A percentile compares a stretch with the other conserved stretches of the same genome.
Conservation (phyloP, 2,797 vertebrate species). For the Pampus argenteus region DNA sequence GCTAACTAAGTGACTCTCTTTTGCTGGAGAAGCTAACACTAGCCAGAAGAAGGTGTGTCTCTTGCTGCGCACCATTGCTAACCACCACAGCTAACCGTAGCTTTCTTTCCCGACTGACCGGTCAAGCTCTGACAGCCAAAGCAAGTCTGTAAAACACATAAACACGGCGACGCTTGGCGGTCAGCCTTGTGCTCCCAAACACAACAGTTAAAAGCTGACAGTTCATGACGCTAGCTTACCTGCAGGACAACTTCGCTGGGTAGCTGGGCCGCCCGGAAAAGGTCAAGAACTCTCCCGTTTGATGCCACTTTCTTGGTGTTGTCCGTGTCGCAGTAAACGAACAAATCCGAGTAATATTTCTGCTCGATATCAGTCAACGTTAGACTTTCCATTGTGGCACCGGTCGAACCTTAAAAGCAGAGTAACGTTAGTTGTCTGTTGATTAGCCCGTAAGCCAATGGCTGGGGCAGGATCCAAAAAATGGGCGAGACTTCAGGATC, state of each 20-base stretch:
- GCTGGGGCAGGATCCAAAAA: conserved; percentile 72
- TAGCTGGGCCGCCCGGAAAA: conserved; percentile 97
- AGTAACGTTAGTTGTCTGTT: conserved; percentile 64
- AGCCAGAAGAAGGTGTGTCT: conserved; percentile 82
- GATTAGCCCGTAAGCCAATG: conserved; percentile 70
- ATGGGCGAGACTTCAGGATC: conserved; percentile 79
- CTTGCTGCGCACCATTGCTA: conserved; percentile 71
- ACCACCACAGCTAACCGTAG: conserved; percentile 56
- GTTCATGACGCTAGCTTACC: conserved; percentile 82
- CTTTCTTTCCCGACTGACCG: conserved; percentile 47
- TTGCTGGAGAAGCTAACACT: conserved; percentile 62
- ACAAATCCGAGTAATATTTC: conserved; percentile 97
- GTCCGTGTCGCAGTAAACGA: conserved; percentile 97
- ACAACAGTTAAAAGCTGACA: conserved; percentile 8
- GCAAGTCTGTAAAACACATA: conserved; percentile 12
- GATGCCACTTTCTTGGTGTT: conserved; percentile 98
- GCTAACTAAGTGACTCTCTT: conserved; percentile 25
- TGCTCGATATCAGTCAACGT: conserved; percentile 96
- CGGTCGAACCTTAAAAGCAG: conserved; percentile 45
- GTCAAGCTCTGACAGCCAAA: conserved; percentile 33
- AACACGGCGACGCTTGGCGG: neutral
- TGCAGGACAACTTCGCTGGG: conserved; percentile 95
- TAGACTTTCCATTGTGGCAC: conserved; percentile 92
- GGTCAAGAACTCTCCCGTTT: conserved; percentile 94
- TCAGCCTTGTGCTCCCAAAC: neutral